Evolutionary conservation across 2,113 vertebrate genomes (phyloP), one percentile per base, ranked within the genome.

Genomic region (Bothrops jararaca): DNA sequence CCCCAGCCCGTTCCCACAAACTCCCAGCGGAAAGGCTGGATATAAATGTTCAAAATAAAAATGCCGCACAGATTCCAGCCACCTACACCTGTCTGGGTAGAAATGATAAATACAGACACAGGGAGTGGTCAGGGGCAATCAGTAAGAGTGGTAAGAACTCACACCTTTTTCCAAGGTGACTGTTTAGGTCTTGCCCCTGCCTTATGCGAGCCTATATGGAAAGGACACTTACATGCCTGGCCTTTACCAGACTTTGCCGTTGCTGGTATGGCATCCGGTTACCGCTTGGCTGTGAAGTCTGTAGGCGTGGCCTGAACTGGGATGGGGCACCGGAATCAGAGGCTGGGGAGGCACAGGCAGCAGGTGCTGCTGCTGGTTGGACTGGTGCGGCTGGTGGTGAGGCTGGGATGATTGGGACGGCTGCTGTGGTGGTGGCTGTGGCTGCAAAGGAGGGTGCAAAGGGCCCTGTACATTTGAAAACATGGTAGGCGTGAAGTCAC

Each of bases 251-350:
- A 93, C 97, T 98, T 97, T 98, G 98, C 64, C 98, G 97, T 18
- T 98, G 98, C 74, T 98, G 98, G 94, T 97, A 98, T 96, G 98
- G 98, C 97, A 98, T 98, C 93, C 99, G 98, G 56, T 96, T 96
- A 89, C 91, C 98, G 95, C 97, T 97, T 26, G 97, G 96, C 57
- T 97, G 98, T 0, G 97, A 69, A 26, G 95, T 90, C 95, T 96
- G 97, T 91, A 98, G 96, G 23, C 98, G 98, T 80, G 98, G 98
- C 95, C 98, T 97, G 97, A 99, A 99, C 95, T 97, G 98, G 18
- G 98, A 98, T 93, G 98, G 98, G 53, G 97, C 97, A 98, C 97
- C 89, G 98, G 98, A 97, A 99, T 97, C 96, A 99, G 97, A 91
- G 98, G 97, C 57, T 97, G 97, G 1, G 96, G 97, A 1, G 97